Evolutionary conservation across 2,113 vertebrate genomes (phyloP).

Genomic region (Phasianus colchicus): DNA sequence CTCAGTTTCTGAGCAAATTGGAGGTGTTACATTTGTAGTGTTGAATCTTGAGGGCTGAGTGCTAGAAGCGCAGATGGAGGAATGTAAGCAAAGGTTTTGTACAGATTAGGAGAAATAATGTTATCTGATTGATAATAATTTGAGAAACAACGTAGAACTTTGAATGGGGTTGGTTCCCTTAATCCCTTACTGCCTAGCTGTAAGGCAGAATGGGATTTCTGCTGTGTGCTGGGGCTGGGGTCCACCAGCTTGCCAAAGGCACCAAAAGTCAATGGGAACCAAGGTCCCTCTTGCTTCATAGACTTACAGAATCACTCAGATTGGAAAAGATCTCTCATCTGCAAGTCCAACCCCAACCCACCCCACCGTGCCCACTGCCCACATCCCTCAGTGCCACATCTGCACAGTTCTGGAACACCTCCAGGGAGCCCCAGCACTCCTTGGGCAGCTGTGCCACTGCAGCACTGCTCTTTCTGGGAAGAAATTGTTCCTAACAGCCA

Average conservation of each 20-base stretch:
- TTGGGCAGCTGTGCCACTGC: too few relatives aligned
- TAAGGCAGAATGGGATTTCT: not conserved
- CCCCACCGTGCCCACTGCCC: too few relatives aligned
- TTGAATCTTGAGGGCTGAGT: not conserved
- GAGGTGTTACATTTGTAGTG: slow-evolving; percentile 21
- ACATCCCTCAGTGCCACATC: too few relatives aligned
- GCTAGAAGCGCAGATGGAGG: not conserved
- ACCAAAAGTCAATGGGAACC: not conserved
- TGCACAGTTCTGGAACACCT: too few relatives aligned
- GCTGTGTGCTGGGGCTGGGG: too few relatives aligned
- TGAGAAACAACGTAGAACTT: not conserved
- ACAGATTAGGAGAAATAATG: not conserved
- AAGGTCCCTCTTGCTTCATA: not conserved
- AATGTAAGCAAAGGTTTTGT: not conserved
- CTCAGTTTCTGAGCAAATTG: not conserved
- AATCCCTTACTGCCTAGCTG: not conserved
- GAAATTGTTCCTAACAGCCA: too few relatives aligned
- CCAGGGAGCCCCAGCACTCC: too few relatives aligned
- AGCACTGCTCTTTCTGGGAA: too few relatives aligned
- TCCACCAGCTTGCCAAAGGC: not conserved
- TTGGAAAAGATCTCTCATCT: too few relatives aligned
- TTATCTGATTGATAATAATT: not conserved
- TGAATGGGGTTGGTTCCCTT: not conserved
- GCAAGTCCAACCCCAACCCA: too few relatives aligned
- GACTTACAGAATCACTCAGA: too few relatives aligned